Conservation (phyloP, 2,797 vertebrate genomes). For the Brachymystax lenok region DNA sequence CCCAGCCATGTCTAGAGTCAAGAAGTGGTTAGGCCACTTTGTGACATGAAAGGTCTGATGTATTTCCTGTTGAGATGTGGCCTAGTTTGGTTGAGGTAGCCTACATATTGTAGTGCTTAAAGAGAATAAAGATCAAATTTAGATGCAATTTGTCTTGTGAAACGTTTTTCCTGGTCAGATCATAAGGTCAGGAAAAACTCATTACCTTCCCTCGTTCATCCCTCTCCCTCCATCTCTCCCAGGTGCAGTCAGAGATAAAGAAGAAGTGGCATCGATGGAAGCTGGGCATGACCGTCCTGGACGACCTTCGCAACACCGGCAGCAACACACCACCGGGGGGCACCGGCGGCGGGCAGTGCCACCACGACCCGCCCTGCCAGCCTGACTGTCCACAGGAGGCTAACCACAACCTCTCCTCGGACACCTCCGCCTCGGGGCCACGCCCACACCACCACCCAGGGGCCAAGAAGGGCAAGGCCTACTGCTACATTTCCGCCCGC, state of each 20-base stretch:
- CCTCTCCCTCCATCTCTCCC: not conserved
- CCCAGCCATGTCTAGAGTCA: not conserved
- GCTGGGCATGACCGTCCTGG: slow-evolving; percentile 51
- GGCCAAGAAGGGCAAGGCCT: slow-evolving; percentile 37
- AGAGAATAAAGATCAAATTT: not conserved
- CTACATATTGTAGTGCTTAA: not conserved
- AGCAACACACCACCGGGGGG: slow-evolving; percentile 56
- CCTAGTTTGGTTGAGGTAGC: not conserved
- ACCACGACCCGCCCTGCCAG: slow-evolving; percentile 29
- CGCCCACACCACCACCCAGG: slow-evolving; percentile 29
- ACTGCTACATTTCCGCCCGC: slow-evolving; percentile 43
- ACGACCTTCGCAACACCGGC: slow-evolving; percentile 55
- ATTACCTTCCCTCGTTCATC: not conserved
- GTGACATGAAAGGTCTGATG: not conserved
- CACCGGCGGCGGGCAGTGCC: slow-evolving; percentile 7
- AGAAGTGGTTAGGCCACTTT: not conserved
- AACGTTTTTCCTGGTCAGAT: not conserved
- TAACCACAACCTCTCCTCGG: not conserved
- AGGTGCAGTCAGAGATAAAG: slow-evolving; percentile 80
- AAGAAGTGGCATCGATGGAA: slow-evolving; percentile 70
- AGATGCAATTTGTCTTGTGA: not conserved
- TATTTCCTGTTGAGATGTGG: not conserved
- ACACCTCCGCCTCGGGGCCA: not conserved
- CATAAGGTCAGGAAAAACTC: too few species aligned
- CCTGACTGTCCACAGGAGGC: not conserved